phyloP scores from a whole-genome alignment of 2,888 invertebrate species.

The Torymus aiolomorphi region DNA sequence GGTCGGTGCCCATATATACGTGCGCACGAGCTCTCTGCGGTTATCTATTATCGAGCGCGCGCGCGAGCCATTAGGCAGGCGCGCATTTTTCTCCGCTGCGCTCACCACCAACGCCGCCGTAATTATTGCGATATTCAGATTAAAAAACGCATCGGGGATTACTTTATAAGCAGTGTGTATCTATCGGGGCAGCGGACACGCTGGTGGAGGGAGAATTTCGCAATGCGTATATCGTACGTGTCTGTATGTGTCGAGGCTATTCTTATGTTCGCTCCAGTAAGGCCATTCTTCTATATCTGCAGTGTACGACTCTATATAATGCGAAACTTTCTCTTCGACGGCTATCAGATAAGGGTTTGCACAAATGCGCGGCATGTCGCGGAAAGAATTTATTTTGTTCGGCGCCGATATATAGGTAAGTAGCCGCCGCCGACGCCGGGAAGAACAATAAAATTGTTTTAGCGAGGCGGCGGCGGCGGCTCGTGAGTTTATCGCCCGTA shows the following conservation, averaged over 20 bases:
- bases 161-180: conserved; percentile 6
- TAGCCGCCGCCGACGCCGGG: too few species aligned
- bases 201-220: neutral
- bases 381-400: neutral
- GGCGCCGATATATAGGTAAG: too few species aligned
- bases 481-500: too few species aligned
- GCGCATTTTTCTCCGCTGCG: too few species aligned
- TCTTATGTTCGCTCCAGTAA: neutral
- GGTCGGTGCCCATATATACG: conserved; percentile 38
- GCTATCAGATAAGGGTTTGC: conserved; percentile 10
- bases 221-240: neutral
- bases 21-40: neutral
- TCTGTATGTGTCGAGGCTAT: neutral
- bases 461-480: too few species aligned
- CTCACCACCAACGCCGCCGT: neutral
- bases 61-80: neutral
- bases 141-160: conserved; percentile 46
- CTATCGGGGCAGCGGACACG: too few species aligned
- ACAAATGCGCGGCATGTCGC: neutral
- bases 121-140: conserved; percentile 44
- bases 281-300: neutral
- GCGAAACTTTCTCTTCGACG: conserved; percentile 24
- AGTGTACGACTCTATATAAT: neutral
- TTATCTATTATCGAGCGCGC: conserved; percentile 42
- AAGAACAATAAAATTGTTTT: too few species aligned